Evolutionary conservation across 2,797 vertebrate species (phyloP).

Genomic region (Sebastiscus albofasciatus): DNA sequence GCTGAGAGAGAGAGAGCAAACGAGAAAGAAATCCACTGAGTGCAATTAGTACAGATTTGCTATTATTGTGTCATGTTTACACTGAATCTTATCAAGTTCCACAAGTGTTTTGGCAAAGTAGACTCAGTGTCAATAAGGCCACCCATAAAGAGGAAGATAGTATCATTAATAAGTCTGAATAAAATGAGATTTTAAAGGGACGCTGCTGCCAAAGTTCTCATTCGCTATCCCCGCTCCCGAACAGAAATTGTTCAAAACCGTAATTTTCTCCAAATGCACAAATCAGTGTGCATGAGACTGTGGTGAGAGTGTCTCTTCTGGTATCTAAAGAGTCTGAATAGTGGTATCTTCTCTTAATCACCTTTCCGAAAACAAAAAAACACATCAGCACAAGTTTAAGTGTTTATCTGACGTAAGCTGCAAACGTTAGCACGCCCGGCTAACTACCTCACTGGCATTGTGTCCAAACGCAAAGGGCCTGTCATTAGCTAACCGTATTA

Average conservation of each 20-base stretch:
- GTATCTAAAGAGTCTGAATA: neutral
- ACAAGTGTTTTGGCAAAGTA: constrained; percentile 1
- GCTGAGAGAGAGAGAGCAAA: constrained; percentile 14
- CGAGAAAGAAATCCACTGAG: constrained; percentile 26
- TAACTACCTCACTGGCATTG: neutral
- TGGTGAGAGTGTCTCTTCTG: neutral
- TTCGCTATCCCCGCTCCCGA: neutral
- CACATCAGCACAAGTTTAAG: neutral
- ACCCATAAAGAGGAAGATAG: neutral
- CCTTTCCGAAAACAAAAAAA: neutral
- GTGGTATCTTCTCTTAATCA: neutral
- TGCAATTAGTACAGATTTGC: constrained; percentile 9
- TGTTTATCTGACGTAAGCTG: neutral
- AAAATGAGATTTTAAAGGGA: neutral
- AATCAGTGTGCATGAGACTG: neutral
- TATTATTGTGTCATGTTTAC: constrained; percentile 2
- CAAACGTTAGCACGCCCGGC: neutral
- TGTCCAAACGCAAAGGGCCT: neutral
- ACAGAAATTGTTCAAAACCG: neutral
- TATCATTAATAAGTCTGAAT: neutral
- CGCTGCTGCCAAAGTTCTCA: neutral
- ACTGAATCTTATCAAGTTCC: neutral
- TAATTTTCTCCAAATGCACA: neutral
- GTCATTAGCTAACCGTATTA: neutral
- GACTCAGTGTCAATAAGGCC: neutral